Conservation (phyloP, 1,140 invertebrate genomes). For the Euglossa dilemma region DNA sequence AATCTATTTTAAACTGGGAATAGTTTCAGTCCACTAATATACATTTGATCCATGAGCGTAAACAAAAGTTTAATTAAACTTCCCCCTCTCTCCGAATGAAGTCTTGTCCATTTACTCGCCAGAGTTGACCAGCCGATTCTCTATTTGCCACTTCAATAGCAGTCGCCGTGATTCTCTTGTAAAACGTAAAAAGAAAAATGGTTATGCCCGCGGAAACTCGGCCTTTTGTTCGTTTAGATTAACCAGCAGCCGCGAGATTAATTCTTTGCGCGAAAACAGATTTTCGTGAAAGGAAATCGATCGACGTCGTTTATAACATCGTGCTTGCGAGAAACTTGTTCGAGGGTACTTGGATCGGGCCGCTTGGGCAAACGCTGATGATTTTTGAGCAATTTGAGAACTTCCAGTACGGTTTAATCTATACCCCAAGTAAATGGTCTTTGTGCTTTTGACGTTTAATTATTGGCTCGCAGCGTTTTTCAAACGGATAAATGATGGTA, state of each 20-base stretch:
- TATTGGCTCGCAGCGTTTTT: neutral
- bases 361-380: neutral
- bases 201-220: neutral
- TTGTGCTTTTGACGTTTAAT: slow-evolving; percentile 4
- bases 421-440: neutral
- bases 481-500: neutral
- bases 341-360: neutral
- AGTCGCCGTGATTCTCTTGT: neutral
- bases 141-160: neutral
- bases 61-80: too few relatives aligned
- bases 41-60: too few relatives aligned
- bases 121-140: neutral
- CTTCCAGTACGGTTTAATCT: neutral
- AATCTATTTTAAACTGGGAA: too few relatives aligned
- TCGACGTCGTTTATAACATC: neutral
- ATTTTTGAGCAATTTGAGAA: neutral
- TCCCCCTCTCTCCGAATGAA: neutral
- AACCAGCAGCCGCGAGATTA: neutral
- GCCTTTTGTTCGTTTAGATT: neutral
- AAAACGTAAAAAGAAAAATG: slow-evolving; percentile 7
- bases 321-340: neutral
- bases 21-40: too few relatives aligned
- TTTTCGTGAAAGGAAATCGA: slow-evolving; percentile 6
- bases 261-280: slow-evolving; percentile 8
- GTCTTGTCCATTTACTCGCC: neutral